A percentile compares a stretch with the other conserved stretches of the same genome.
Evolutionary conservation across 1,140 invertebrate genomes (phyloP).

Genomic region (Orchestia grillus): DNA sequence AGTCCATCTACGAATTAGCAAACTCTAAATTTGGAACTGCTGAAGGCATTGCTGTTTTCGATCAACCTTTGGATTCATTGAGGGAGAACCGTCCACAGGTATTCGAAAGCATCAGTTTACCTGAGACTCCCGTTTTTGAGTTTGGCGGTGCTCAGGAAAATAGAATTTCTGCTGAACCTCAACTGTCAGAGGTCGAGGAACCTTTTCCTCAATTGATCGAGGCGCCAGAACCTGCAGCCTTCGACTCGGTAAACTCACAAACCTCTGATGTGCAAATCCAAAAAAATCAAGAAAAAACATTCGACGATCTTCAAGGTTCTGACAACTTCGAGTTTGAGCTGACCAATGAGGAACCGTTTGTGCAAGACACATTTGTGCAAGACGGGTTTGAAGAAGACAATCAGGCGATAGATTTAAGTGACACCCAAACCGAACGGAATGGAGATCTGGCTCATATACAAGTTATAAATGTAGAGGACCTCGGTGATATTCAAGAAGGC

Average conservation of each 20-base stretch:
- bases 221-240: background rate
- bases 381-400: background rate
- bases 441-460: background rate
- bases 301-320: background rate
- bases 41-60: background rate
- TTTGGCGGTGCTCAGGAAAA: background rate
- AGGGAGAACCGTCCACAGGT: background rate
- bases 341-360: background rate
- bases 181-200: background rate
- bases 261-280: background rate
- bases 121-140: background rate
- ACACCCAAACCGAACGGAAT: background rate
- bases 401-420: background rate
- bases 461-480: background rate
- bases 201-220: background rate
- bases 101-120: background rate
- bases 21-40: conserved; percentile 41
- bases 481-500: background rate
- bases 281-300: background rate
- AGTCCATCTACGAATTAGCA: conserved; percentile 60
- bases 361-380: background rate
- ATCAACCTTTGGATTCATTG: background rate
- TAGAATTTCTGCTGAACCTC: background rate
- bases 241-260: background rate
- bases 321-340: background rate